A percentile compares a stretch with the other conserved stretches of the same genome.
phyloP scores from a whole-genome alignment of 2,113 vertebrate species.

The Epinephelus lanceolatus region DNA sequence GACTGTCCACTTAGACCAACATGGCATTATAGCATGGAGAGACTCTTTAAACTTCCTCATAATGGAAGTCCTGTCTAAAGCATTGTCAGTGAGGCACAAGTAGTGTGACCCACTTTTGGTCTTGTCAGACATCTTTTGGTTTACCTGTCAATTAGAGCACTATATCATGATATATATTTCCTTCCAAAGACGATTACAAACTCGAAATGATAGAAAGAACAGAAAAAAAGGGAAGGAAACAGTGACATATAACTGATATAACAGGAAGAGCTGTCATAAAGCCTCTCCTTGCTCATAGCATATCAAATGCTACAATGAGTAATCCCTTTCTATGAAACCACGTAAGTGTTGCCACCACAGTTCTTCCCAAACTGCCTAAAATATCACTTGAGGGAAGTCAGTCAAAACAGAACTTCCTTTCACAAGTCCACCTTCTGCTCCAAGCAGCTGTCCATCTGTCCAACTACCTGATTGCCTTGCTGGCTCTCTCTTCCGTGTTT shows the following conservation, averaged over 20 bases:
- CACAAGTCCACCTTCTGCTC: slow-evolving; percentile 11
- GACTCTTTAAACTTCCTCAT: not conserved
- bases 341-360: not conserved
- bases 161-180: not conserved
- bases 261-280: not conserved
- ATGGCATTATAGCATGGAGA: slow-evolving; percentile 1
- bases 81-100: not conserved
- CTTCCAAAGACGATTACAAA: not conserved
- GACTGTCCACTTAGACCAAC: not conserved
- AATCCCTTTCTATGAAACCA: slow-evolving; percentile 23
- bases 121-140: slow-evolving; percentile 2
- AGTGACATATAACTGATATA: not conserved
- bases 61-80: not conserved
- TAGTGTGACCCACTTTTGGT: not conserved
- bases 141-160: not conserved
- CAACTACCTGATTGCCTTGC: not conserved
- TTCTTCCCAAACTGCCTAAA: slow-evolving; percentile 29
- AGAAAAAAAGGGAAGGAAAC: not conserved
- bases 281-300: not conserved
- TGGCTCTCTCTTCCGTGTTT: slow-evolving; percentile 35
- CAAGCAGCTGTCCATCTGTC: slow-evolving; percentile 29
- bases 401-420: slow-evolving; percentile 51
- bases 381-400: slow-evolving; percentile 36
- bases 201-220: not conserved
- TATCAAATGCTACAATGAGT: slow-evolving; percentile 22